These are phyloP conservation scores for Orchesella flavescens DNA, from an alignment of 2,888 invertebrate species.

Conservation along the genomic window DNA sequence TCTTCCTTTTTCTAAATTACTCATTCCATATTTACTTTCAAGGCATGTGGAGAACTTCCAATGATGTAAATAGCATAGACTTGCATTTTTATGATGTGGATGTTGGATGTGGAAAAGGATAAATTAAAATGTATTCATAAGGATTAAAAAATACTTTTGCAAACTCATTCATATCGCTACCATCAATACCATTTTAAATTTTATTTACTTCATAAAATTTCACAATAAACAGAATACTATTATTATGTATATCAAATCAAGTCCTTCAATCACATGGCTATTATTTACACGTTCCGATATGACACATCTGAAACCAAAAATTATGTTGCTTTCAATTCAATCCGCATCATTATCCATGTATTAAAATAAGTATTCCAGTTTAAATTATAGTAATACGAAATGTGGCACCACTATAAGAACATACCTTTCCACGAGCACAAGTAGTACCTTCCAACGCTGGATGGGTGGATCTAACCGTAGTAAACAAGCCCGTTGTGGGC, in stretches of 20 bases:
- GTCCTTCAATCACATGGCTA: neutral
- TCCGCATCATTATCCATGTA: too few species aligned
- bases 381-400: too few species aligned
- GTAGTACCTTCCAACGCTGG: constrained; percentile 62
- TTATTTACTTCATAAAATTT: neutral
- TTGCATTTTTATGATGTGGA: too few species aligned
- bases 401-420: neutral
- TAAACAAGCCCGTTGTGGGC: neutral
- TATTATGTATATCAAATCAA: neutral
- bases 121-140: neutral
- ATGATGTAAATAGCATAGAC: neutral
- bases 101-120: neutral
- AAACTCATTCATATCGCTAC: neutral
- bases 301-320: constrained; percentile 39
- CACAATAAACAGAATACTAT: neutral
- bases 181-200: neutral
- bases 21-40: neutral
- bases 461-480: constrained; percentile 27
- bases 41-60: constrained; percentile 11
- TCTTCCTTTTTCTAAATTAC: neutral
- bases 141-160: neutral
- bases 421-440: constrained; percentile 48
- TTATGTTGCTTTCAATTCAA: neutral
- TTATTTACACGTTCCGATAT: constrained; percentile 31
- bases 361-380: too few species aligned